Evolutionary conservation across 2,113 vertebrate species (phyloP), one percentile per base, ranked within the genome.

Genomic region (Aegotheles bennettii): DNA sequence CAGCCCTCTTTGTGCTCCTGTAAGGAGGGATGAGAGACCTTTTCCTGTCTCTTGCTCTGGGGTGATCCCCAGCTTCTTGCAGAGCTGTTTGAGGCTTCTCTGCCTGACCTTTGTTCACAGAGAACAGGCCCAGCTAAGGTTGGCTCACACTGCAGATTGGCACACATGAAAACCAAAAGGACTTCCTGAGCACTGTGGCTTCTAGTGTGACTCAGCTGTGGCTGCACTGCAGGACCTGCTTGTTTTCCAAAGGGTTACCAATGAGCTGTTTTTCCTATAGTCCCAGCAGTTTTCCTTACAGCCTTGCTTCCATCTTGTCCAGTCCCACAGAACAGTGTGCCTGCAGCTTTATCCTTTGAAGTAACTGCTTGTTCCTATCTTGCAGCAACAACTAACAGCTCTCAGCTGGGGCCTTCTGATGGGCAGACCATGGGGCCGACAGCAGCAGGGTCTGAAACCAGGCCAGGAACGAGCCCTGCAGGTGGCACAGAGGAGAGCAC

Each of bases 311-410:
- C n/a, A 36, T 33, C 60, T 80, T 9, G 0, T 56, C 36, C n/a
- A 63, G 18, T 61, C 42, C 54, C 17, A 61, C 21, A 76, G 65
- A 87, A 25, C 13, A 45, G 15, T 6, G 36, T 8, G 2, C 36
- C 81, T 78, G 38, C 36, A 40, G n/a, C 45, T 71, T 57, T 42
- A 69, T 68, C 42, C 24, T 85, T 90, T 91, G 45, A 88, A 84
- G 31, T 93, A 94, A 95, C 45, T 68, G 40, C 25, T 84, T 89
- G 16, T 92, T 84, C 53, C 43, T 80, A 8, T 83, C 76, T 80
- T 89, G 50, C 87, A 98, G 97, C 83, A 59, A 40, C 79, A 74
- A 38, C 83, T 33, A 85, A 89, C 47, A 81, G 84, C 60, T 87
- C 87, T 75, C 84, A 86, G 24, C 28, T 71, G 36, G 78, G 28